Base-by-base conservation (phyloP, 2,888 invertebrate species). In the Leucophenga maculata region DNA sequence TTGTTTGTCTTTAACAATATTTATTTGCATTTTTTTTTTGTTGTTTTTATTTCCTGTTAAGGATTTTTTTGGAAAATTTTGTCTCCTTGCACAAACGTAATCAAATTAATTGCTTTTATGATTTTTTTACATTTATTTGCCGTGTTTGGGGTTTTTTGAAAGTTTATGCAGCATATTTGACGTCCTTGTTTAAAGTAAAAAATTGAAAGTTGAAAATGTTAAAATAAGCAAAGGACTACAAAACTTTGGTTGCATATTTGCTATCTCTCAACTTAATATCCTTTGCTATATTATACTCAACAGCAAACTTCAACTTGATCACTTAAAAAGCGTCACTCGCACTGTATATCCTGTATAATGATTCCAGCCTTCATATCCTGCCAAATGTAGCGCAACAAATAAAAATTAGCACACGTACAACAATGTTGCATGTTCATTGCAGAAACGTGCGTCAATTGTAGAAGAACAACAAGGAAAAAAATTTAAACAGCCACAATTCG, bases 401-500 rank as follows among this genome's bases (percentile, higher is more conserved):
- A 82, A 82, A 75, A 76, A 77, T 77, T 78, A 75, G 73, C 74
- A 79, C 82, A 79, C 78, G 78, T 80, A 71, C 71, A 68, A 26
- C 26, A 26, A 26, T 4, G 26, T 26, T 26, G 26, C 2, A 26
- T 62, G 69, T 78, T 78, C 78, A 82, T 81, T 78, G 80, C 79
- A 76, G 72, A 82, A 82, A 82, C 83, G 82, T 82, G 82, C 75
- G 44, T 60, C 39, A 18, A 54, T 11, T n/a, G 54, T 11, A 20
- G 54, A 54, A 54, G 6, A 14, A 14, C 62, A 44, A 71, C 73
- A 71, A 80, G 77, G 76, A 74, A 77, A 78, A 78, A 74, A 73
- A 73, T 72, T 52, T 70, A 75, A 8, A 26, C 26, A 3, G 26
- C 26, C 26, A 26, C 26, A 26, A 4, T 20, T 55, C 16, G 22